A percentile compares a stretch with the other conserved stretches of the same genome.
These are phyloP conservation scores for Pseudachorutes palmiensis DNA, from an alignment of 1,140 invertebrate genomes.

Conservation along the genomic window DNA sequence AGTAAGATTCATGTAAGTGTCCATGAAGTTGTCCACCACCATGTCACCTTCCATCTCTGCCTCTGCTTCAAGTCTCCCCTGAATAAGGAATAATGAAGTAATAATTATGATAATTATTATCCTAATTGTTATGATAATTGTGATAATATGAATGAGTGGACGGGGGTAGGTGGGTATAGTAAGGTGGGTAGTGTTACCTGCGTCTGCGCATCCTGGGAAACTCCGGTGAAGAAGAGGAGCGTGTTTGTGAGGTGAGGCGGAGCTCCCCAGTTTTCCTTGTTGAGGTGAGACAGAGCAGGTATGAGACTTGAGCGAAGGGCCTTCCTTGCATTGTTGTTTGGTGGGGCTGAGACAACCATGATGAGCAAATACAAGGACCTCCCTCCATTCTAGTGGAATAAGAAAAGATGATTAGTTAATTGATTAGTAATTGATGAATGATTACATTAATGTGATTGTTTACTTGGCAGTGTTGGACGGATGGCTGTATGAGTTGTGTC, in stretches of 20 bases:
- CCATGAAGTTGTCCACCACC: conserved; percentile 43
- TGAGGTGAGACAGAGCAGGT: not conserved
- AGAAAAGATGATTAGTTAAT: too few relatives aligned
- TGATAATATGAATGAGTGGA: too few relatives aligned
- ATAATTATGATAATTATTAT: too few relatives aligned
- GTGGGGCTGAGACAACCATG: conserved; percentile 30
- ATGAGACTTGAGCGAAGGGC: conserved; percentile 16
- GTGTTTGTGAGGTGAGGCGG: not conserved
- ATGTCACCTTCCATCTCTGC: conserved; percentile 41
- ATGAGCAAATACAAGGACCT: conserved; percentile 20
- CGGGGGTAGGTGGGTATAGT: too few relatives aligned
- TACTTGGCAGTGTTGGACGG: too few relatives aligned
- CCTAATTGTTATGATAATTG: too few relatives aligned
- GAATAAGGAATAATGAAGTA: not conserved
- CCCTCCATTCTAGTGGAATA: conserved; percentile 4
- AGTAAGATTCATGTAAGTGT: conserved; percentile 47
- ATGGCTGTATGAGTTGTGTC: too few relatives aligned
- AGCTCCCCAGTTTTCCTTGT: not conserved
- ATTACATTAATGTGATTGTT: too few relatives aligned
- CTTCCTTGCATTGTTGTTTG: conserved; percentile 24
- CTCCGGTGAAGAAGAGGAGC: conserved; percentile 19
- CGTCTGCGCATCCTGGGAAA: not conserved
- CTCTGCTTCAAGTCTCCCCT: conserved; percentile 23
- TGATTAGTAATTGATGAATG: too few relatives aligned
- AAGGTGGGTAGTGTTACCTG: too few relatives aligned